phyloP scores from a whole-genome alignment of 2,888 invertebrate species.

The Apodemia zela region DNA sequence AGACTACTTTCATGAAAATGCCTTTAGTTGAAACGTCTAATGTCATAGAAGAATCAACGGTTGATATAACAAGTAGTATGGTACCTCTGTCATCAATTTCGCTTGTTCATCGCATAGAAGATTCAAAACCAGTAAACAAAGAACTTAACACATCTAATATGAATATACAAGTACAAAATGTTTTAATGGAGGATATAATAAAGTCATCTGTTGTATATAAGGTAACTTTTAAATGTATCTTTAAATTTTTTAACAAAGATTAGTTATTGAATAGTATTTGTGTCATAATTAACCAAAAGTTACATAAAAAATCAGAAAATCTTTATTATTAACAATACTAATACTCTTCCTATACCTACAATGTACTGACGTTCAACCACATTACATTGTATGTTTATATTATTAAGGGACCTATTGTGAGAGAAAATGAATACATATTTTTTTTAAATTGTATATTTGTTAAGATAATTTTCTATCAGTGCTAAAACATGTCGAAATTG shows the following conservation, averaged over 20 bases:
- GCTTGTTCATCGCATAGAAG: conserved; percentile 26
- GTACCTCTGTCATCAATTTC: conserved; percentile 38
- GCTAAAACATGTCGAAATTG: too few relatives aligned
- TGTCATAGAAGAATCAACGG: conserved; percentile 34
- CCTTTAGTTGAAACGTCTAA: not conserved
- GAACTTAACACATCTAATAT: conserved; percentile 4
- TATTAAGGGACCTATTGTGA: too few relatives aligned
- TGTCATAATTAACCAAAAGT: too few relatives aligned
- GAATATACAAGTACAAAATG: conserved; percentile 21
- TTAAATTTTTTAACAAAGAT: not conserved
- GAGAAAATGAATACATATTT: too few relatives aligned
- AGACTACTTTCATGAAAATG: not conserved
- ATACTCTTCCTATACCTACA: too few relatives aligned
- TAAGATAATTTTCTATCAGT: too few relatives aligned
- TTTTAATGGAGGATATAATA: conserved; percentile 25
- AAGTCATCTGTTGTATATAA: conserved; percentile 29
- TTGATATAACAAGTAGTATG: conserved; percentile 35
- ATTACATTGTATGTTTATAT: too few relatives aligned
- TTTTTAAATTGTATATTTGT: too few relatives aligned
- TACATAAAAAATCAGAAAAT: too few relatives aligned
- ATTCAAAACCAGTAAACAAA: not conserved
- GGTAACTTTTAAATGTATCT: conserved; percentile 22
- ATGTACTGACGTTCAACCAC: too few relatives aligned
- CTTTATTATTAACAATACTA: not conserved
- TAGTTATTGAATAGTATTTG: too few relatives aligned